Evolutionary conservation across 2,888 invertebrate species (phyloP).

Genomic region (Galerucella nymphaeae): DNA sequence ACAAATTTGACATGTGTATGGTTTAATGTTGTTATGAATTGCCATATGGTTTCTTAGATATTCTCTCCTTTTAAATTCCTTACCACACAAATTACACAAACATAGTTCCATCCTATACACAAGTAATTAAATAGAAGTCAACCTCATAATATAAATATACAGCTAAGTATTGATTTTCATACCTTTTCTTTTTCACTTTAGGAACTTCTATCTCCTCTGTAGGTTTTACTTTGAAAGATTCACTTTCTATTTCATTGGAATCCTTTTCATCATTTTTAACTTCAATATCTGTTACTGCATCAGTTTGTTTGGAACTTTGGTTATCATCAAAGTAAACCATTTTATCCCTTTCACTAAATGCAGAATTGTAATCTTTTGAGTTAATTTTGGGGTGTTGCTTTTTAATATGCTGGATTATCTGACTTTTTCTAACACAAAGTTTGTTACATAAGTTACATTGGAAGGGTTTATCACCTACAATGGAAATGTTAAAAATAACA

Average conservation of each 20-base stretch:
- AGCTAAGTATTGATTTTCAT: neutral
- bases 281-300: neutral
- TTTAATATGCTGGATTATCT: slow-evolving; percentile 41
- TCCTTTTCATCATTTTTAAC: slow-evolving; percentile 2
- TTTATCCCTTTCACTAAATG: slow-evolving; percentile 35
- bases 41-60: slow-evolving; percentile 47
- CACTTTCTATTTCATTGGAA: neutral
- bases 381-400: slow-evolving; percentile 41
- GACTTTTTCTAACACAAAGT: slow-evolving; percentile 38
- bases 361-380: slow-evolving; percentile 25
- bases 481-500: neutral
- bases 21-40: slow-evolving; percentile 42
- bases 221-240: neutral
- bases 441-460: slow-evolving; percentile 43
- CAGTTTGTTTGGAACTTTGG: neutral
- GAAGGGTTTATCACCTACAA: slow-evolving; percentile 42
- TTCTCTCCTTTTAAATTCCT: slow-evolving; percentile 40
- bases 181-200: slow-evolving; percentile 23
- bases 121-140: neutral
- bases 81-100: slow-evolving; percentile 43
- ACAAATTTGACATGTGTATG: slow-evolving; percentile 40
- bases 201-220: slow-evolving; percentile 8
- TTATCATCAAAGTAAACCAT: slow-evolving; percentile 16
- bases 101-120: slow-evolving; percentile 38
- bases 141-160: neutral